Conservation (phyloP, 2,888 invertebrate genomes). For the Lasioglossum oenotherae region DNA sequence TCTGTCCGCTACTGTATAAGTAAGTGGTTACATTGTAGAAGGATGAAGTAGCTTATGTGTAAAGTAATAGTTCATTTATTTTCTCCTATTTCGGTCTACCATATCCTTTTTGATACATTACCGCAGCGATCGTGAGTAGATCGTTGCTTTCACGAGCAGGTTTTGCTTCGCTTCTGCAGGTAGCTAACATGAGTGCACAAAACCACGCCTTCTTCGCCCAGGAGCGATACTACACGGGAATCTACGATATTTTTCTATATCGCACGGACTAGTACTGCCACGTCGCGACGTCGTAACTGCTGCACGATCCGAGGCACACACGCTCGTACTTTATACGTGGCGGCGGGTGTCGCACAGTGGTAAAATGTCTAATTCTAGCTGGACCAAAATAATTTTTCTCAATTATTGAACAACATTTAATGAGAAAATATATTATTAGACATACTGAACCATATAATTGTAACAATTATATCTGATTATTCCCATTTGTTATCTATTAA, state of each 20-base stretch:
- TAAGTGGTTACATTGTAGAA: neutral
- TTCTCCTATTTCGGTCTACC: neutral
- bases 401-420: too few relatives aligned
- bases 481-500: too few relatives aligned
- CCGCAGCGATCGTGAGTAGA: neutral
- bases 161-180: neutral
- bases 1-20: too few relatives aligned
- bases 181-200: neutral
- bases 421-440: too few relatives aligned
- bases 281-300: neutral
- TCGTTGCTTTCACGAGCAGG: neutral
- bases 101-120: neutral
- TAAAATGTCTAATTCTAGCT: too few relatives aligned
- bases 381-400: too few relatives aligned
- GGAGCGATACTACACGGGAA: neutral
- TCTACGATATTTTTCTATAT: constrained; percentile 3
- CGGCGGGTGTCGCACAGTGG: neutral
- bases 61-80: neutral
- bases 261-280: neutral
- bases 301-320: neutral
- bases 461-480: too few relatives aligned
- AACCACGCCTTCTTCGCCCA: neutral
- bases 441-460: too few relatives aligned
- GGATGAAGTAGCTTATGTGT: neutral
- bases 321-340: neutral